Evolutionary conservation across 2,113 vertebrate genomes (phyloP).

Genomic region (Carassius carassius): DNA sequence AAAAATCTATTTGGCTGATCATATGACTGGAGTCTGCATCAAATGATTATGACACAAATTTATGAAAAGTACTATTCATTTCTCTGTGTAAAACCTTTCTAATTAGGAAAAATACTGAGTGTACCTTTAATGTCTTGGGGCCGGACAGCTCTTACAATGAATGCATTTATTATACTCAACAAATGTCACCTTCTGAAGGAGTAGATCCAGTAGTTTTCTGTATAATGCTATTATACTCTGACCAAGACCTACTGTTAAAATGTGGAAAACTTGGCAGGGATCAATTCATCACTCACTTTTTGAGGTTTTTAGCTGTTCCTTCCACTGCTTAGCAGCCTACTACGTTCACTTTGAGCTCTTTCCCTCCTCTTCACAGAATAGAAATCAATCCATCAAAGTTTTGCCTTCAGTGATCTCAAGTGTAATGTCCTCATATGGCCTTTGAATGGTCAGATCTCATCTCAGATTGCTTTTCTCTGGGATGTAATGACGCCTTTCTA

Average conservation of each 20-base stretch:
- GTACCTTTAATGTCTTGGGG: not conserved
- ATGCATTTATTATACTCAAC: not conserved
- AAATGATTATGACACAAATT: too few relatives aligned
- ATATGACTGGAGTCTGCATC: too few relatives aligned
- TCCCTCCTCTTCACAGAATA: constrained; percentile 22
- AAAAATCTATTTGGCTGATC: too few relatives aligned
- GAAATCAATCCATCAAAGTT: constrained; percentile 28
- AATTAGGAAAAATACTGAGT: not conserved
- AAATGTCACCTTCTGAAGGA: not conserved
- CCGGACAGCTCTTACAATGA: not conserved
- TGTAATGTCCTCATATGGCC: constrained; percentile 16
- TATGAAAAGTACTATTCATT: too few relatives aligned
- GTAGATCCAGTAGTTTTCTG: not conserved
- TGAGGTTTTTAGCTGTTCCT: constrained; percentile 19
- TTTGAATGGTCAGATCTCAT: not conserved
- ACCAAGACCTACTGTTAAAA: constrained; percentile 3
- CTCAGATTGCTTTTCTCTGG: constrained; percentile 16
- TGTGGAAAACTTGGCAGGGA: not conserved
- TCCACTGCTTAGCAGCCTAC: constrained; percentile 9
- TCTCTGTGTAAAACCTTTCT: too few relatives aligned
- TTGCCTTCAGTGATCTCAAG: constrained; percentile 22
- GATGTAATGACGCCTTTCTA: constrained; percentile 4
- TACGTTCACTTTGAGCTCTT: not conserved
- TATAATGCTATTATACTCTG: not conserved
- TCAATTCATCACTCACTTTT: constrained; percentile 27